These are phyloP conservation scores for Cephalopholis sonnerati DNA, from an alignment of 2,113 vertebrate genomes.

Conservation along the genomic window DNA sequence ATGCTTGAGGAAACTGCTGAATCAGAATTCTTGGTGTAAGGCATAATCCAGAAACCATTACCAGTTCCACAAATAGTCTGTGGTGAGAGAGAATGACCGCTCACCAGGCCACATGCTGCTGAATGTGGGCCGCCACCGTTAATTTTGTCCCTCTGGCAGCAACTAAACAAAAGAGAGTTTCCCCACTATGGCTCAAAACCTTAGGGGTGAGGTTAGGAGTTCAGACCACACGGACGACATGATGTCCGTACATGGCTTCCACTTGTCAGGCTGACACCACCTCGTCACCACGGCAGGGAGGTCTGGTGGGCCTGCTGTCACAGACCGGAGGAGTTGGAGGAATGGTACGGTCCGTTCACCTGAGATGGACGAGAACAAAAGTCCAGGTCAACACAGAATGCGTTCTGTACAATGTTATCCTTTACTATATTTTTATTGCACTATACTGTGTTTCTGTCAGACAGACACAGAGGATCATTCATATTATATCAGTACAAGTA, in stretches of 20 bases:
- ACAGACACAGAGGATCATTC: no score
- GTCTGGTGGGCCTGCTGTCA: constrained; percentile 58
- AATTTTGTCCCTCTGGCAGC: constrained; percentile 44
- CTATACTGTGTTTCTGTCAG: no score
- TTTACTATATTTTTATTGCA: no score
- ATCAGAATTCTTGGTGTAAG: constrained; percentile 33
- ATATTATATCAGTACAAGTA: no score
- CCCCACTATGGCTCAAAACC: constrained; percentile 32
- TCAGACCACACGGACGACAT: constrained; percentile 28
- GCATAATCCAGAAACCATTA: constrained; percentile 55
- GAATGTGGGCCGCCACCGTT: constrained; percentile 4
- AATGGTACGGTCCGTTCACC: constrained; percentile 77
- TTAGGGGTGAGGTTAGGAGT: constrained; percentile 10
- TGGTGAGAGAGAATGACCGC: constrained; percentile 16
- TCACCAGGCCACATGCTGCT: constrained; percentile 24
- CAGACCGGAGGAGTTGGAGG: constrained; percentile 74
- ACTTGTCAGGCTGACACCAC: not conserved
- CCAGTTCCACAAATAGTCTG: constrained; percentile 50
- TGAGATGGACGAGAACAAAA: constrained; percentile 40
- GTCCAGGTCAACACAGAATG: no score
- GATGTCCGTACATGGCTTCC: constrained; percentile 1
- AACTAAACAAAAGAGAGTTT: constrained; percentile 34
- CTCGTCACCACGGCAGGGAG: not conserved
- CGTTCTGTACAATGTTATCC: no score
- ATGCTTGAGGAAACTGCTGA: constrained; percentile 47